Conservation (phyloP, 2,888 invertebrate species). For the Cataglyphis altisquamis region DNA sequence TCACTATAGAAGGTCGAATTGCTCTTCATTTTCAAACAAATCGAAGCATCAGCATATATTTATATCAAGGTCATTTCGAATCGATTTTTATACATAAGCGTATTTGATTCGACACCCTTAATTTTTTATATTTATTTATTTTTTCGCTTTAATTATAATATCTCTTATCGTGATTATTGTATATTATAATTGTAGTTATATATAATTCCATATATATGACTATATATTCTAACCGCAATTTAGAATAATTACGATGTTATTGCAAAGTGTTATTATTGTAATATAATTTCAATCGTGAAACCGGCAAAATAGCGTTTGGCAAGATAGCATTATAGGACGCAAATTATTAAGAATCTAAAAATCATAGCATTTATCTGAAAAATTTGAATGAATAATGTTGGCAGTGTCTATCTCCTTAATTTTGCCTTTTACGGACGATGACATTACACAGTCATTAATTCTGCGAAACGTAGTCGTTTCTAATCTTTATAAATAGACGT, state of each 20-base stretch:
- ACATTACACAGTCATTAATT: conserved; percentile 17
- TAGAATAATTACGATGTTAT: not conserved
- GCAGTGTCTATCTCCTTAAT: not conserved
- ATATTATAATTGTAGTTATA: not conserved
- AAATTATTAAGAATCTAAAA: not conserved
- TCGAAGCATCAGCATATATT: not conserved
- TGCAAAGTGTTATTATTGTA: conserved; percentile 16
- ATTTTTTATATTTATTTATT: not conserved
- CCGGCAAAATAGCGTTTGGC: conserved; percentile 8
- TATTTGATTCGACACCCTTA: not conserved
- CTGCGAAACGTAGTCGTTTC: conserved; percentile 11
- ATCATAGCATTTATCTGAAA: not conserved
- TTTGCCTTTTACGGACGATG: not conserved
- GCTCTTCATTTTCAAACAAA: not conserved
- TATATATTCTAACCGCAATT: not conserved
- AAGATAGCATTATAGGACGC: conserved; percentile 6
- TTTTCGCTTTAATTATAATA: not conserved
- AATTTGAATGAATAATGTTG: not conserved
- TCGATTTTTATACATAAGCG: not conserved
- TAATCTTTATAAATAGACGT: conserved; percentile 40
- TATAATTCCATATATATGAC: not conserved
- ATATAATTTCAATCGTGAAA: conserved; percentile 21
- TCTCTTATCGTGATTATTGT: not conserved
- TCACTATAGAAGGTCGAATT: not conserved
- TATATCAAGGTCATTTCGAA: not conserved